phyloP scores from a whole-genome alignment of 2,113 vertebrate genomes.

The Toxostoma redivivum region DNA sequence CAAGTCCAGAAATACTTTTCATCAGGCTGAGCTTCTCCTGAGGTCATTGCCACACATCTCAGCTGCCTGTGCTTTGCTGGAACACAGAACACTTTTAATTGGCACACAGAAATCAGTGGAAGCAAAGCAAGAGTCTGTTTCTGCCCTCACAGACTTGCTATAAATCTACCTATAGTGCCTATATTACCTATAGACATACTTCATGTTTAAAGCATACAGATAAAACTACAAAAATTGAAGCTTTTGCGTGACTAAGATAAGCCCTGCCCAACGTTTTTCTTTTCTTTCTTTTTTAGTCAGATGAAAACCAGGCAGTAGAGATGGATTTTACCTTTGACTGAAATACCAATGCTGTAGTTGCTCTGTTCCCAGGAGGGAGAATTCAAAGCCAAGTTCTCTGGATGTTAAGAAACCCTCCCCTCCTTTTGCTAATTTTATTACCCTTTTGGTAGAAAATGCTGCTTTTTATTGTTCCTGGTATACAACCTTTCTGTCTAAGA shows the following conservation, averaged over 20 bases:
- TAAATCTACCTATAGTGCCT: too few relatives aligned
- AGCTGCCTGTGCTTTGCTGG: not conserved
- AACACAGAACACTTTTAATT: not conserved
- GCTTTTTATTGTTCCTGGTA: not conserved
- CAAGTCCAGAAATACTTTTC: not conserved
- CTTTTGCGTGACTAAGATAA: not conserved
- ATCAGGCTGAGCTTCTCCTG: not conserved
- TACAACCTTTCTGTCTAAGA: not conserved
- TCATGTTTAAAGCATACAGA: not conserved
- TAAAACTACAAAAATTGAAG: not conserved
- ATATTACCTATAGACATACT: not conserved
- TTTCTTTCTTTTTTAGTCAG: not conserved
- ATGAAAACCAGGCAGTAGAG: not conserved
- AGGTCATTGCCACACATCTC: not conserved
- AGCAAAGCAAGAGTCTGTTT: not conserved
- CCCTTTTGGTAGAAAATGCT: not conserved
- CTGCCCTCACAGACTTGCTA: not conserved
- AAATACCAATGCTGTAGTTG: not conserved
- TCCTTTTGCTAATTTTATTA: not conserved
- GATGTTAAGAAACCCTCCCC: not conserved
- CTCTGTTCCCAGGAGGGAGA: not conserved
- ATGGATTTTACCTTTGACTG: not conserved
- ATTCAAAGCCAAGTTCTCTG: not conserved
- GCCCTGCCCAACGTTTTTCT: fast-evolving
- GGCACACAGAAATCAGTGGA: not conserved